These are phyloP conservation scores for Muntiacus muntjak DNA, from an alignment of 2,113 vertebrate genomes.

Conservation along the genomic window DNA sequence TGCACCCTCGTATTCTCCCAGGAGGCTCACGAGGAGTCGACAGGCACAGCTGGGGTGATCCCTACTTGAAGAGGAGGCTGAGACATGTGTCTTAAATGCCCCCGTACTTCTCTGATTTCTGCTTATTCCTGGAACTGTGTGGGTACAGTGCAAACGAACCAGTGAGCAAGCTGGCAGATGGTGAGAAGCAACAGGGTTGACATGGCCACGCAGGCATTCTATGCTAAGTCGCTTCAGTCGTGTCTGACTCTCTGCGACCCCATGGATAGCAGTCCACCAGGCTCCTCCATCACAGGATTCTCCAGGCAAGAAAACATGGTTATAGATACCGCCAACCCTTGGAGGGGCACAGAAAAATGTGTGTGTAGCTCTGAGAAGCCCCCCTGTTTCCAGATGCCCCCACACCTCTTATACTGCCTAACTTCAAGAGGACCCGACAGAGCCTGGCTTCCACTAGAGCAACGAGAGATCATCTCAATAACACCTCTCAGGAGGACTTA, in stretches of 20 bases:
- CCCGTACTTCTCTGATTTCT: background rate
- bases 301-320: background rate
- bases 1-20: accelerated
- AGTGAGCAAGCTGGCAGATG: background rate
- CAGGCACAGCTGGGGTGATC: too few species aligned
- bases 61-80: background rate
- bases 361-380: background rate
- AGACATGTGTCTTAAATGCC: background rate
- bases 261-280: too few species aligned
- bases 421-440: background rate
- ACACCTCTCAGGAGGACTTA: background rate
- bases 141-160: background rate
- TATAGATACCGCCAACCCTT: too few species aligned
- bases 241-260: too few species aligned
- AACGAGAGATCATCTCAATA: background rate
- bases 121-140: background rate
- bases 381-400: background rate
- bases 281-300: too few species aligned
- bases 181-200: background rate
- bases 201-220: background rate
- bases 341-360: background rate
- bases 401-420: accelerated
- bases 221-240: too few species aligned
- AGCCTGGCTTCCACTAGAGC: background rate
- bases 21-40: accelerated